phyloP scores from a whole-genome alignment of 2,888 invertebrate genomes.

The Synanthedon myopaeformis region DNA sequence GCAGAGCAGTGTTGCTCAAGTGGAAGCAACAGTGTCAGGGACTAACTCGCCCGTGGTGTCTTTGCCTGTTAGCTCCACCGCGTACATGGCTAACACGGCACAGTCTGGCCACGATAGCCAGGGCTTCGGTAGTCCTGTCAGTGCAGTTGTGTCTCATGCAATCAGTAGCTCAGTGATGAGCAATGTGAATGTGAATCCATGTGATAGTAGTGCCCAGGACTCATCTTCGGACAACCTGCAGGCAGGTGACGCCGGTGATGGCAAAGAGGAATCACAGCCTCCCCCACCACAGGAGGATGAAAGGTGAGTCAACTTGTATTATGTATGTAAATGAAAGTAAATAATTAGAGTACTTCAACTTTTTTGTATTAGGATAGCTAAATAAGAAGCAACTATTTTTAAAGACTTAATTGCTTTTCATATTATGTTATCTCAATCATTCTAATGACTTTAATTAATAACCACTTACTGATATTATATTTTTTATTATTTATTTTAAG shows the following conservation, averaged over 20 bases:
- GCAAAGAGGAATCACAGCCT: conserved; percentile 53
- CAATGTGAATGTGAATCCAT: conserved; percentile 59
- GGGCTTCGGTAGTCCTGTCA: conserved; percentile 65
- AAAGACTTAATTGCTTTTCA: background rate
- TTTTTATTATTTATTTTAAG: no score
- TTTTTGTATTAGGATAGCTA: background rate
- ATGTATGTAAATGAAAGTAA: background rate
- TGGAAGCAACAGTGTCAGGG: conserved; percentile 58
- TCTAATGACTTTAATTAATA: background rate
- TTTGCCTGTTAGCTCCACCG: conserved; percentile 55
- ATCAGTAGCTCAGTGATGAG: conserved; percentile 57
- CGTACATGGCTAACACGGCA: conserved; percentile 40
- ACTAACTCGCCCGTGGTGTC: conserved; percentile 67
- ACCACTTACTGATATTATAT: no score
- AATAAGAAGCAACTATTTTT: background rate
- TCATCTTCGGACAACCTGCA: conserved; percentile 39
- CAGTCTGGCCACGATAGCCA: conserved; percentile 57
- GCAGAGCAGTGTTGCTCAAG: conserved; percentile 59
- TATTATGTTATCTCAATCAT: background rate
- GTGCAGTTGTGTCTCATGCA: conserved; percentile 61
- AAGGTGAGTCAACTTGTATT: conserved; percentile 39
- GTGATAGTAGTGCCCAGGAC: conserved; percentile 61
- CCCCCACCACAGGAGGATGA: conserved; percentile 56
- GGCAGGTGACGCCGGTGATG: conserved; percentile 49
- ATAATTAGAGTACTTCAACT: background rate